phyloP scores from a whole-genome alignment of 2,797 vertebrate species.

The Tadarida brasiliensis region DNA sequence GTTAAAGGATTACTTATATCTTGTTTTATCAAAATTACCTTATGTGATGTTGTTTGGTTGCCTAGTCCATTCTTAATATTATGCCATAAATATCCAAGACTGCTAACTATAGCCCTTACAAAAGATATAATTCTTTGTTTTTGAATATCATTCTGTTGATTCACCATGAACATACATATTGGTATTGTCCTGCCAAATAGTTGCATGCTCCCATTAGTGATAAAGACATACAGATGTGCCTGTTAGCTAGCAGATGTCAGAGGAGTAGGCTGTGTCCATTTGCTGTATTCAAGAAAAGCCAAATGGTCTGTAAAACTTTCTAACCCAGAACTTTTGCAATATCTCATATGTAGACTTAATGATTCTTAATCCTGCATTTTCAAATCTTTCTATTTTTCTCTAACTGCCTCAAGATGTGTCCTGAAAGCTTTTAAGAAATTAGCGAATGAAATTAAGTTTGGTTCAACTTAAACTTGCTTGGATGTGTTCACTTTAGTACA shows the following conservation, averaged over 20 bases:
- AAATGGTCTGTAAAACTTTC: slow-evolving; percentile 26
- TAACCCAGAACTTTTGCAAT: neutral
- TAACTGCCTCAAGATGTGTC: neutral
- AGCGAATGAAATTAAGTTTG: slow-evolving; percentile 32
- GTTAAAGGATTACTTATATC: slow-evolving; percentile 48
- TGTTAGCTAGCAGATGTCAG: neutral
- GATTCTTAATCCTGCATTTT: neutral
- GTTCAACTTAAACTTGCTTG: slow-evolving; percentile 6
- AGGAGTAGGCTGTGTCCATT: neutral
- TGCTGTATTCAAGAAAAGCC: slow-evolving; percentile 36
- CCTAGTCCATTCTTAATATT: slow-evolving; percentile 42
- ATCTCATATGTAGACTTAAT: neutral
- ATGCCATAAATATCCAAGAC: slow-evolving; percentile 50
- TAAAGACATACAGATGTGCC: slow-evolving; percentile 53
- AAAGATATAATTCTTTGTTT: slow-evolving; percentile 46
- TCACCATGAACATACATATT: neutral
- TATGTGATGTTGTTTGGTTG: slow-evolving; percentile 18
- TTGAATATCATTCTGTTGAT: neutral
- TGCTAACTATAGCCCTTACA: neutral
- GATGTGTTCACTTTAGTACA: slow-evolving; percentile 40
- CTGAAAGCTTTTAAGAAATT: slow-evolving; percentile 16
- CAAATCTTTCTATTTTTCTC: neutral
- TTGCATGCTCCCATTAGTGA: neutral
- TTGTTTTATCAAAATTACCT: slow-evolving; percentile 49
- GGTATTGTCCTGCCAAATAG: slow-evolving; percentile 10